Conservation (phyloP, 2,888 invertebrate genomes). For the Galerucella pusilla region DNA sequence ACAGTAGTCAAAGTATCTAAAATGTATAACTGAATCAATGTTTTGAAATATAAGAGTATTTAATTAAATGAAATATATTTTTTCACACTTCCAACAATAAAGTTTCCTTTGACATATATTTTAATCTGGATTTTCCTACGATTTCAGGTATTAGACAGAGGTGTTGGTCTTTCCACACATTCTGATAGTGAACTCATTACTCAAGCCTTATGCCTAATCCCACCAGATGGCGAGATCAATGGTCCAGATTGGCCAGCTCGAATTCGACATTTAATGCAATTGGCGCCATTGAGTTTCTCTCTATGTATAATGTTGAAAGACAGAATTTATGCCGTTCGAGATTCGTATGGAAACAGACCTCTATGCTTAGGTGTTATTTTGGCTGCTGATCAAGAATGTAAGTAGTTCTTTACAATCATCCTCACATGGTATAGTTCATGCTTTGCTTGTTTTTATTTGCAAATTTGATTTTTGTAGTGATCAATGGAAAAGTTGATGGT, state of each 20-base stretch:
- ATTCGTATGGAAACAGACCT: constrained; percentile 98
- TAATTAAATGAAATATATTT: too few relatives aligned
- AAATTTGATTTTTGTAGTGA: constrained; percentile 41
- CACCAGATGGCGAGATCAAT: constrained; percentile 85
- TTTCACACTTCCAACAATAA: too few relatives aligned
- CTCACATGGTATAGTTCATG: not conserved
- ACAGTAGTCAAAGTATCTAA: too few relatives aligned
- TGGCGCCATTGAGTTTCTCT: constrained; percentile 95
- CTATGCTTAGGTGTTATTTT: constrained; percentile 93
- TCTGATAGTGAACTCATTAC: constrained; percentile 98
- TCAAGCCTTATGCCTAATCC: constrained; percentile 93
- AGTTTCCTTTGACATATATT: too few relatives aligned
- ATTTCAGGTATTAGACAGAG: constrained; percentile 85
- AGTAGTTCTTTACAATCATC: constrained; percentile 23
- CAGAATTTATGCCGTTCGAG: constrained; percentile 93
- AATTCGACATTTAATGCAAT: constrained; percentile 91
- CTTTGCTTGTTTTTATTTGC: constrained; percentile 5
- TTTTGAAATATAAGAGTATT: too few relatives aligned
- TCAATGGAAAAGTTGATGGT: constrained; percentile 62
- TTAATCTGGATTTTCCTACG: constrained; percentile 10
- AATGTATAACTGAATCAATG: too few relatives aligned
- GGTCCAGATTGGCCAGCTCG: constrained; percentile 94
- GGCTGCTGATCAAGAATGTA: constrained; percentile 44
- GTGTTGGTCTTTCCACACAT: constrained; percentile 94
- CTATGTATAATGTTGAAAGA: constrained; percentile 94